Base-by-base conservation (phyloP, 2,888 invertebrate species). In the Lasioglossum malachurum region DNA sequence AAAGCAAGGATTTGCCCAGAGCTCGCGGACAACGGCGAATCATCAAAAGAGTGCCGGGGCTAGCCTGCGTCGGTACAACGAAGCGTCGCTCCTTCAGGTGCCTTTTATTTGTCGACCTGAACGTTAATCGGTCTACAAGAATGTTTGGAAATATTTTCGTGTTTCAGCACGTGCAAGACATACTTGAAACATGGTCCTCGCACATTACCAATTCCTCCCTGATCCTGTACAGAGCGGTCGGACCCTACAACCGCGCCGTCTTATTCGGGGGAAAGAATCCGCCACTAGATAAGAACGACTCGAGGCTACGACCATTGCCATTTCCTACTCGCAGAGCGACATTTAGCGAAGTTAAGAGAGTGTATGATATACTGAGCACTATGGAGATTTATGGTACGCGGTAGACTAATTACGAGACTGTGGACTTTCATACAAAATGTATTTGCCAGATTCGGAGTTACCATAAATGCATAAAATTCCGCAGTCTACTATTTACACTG, bases 241-340 rank as follows among this genome's bases (percentile, higher is more conserved):
- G 98, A 0, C 97, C 97, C 0, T 94, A 96, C 69, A 98, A 98
- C 94, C 97, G 97, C 90, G 96, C 96, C 1, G 96, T 98, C 0
- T 95, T 98, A 72, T 98, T 98, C 93, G 96, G 97, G 19, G 98
- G 98, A 0, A 97, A 97, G 94, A 96, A 96, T 80, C 97, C 98
- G 0, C 96, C 97, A 0, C 94, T 98, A 23, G 96, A 96, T 86
- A 96, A 96, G 89, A 96, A 96, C 5, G 98, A 98, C 92, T 91
- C 95, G 1, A 95, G 97, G 84, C 94, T 98, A 14, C 95, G 97
- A 89, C 96, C 96, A 35, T 96, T 98, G 88, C 98, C 98, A 0
- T 98, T 98, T 95, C 97, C 97, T 0, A 98, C 98, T 0, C 96
- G 97, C 90, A 96, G 98, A 90, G 98, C 98, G 0, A 98, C 98